Evolutionary conservation across 1,140 invertebrate genomes (phyloP).

Genomic region (Cydia strobilella): DNA sequence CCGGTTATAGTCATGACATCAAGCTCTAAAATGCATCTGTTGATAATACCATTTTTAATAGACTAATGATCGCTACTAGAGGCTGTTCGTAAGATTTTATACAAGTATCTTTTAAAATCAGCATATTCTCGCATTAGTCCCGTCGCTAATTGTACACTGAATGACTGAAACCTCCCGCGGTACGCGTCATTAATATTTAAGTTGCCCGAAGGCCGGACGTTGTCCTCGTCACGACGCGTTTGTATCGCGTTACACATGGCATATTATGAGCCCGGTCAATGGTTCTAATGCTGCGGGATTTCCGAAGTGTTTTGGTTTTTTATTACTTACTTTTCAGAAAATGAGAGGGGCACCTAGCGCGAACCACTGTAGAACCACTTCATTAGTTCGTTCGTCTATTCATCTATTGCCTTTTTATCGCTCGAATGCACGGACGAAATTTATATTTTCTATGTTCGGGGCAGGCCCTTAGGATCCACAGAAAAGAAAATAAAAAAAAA

Average conservation of each 20-base stretch:
- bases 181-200: constrained; percentile 32
- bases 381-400: no score
- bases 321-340: neutral
- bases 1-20: no score
- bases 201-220: constrained; percentile 24
- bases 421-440: no score
- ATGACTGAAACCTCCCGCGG: neutral
- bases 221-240: constrained; percentile 25
- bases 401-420: no score
- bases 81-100: no score
- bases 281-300: neutral
- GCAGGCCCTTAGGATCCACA: neutral
- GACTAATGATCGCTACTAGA: no score
- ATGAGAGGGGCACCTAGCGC: no score
- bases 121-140: neutral
- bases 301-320: neutral
- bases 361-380: no score
- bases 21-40: no score
- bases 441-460: no score
- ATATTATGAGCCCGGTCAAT: neutral
- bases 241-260: neutral
- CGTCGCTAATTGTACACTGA: constrained; percentile 7
- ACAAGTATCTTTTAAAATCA: neutral
- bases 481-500: neutral
- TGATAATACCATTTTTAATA: no score